Evolutionary conservation across 2,888 invertebrate species (phyloP), one percentile per base, ranked within the genome.

Genomic region (Agrenia bidenticulata): DNA sequence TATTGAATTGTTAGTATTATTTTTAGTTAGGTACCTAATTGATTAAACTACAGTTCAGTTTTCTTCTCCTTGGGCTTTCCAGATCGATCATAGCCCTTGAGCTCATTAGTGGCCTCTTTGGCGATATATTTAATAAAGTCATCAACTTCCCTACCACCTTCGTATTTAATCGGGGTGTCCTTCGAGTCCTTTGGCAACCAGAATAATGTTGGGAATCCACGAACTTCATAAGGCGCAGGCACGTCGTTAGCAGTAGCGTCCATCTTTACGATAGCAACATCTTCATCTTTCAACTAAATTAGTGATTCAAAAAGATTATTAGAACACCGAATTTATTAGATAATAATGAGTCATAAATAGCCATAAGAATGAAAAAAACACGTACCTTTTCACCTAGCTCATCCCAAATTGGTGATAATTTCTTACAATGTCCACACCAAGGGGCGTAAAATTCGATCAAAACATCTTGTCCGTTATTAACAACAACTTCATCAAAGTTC

Each of bases 231-330:
- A 9, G 85, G 82, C 73, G 88, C 83, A 73, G 97, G 95, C 77
- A 97, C 97, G 84, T 99, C 99, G 80, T 99, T 99, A 73, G 94
- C 93, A 13, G 98, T 97, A 15, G 98, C 98, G 81, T 99, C 99
- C 84, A 99, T 92, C 81, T 99, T 99, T 1, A 96, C 92, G 77
- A 99, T 93, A 72, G 87, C 88, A 1, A 99, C 87, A 32, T 89
- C 86, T 82, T 98, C 98, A 74, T 88, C 84, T 77, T 86, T 86
- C 79, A 97, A 80, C 88, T 90, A 81, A 78, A 78, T 67, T 23
- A 26, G 21, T 11, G 42, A 49, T 41, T 27, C n/a, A n/a, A 50
- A 24, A 56, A 17, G 45, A 17, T 15, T 15, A 19, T 45, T 45
- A 17, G 45, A 32, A 32, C 32, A 32, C 5, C 4, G 11, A 32